Evolutionary conservation across 2,888 invertebrate species (phyloP), one percentile per base, ranked within the genome.

Genomic region (Ametastegia equiseti): DNA sequence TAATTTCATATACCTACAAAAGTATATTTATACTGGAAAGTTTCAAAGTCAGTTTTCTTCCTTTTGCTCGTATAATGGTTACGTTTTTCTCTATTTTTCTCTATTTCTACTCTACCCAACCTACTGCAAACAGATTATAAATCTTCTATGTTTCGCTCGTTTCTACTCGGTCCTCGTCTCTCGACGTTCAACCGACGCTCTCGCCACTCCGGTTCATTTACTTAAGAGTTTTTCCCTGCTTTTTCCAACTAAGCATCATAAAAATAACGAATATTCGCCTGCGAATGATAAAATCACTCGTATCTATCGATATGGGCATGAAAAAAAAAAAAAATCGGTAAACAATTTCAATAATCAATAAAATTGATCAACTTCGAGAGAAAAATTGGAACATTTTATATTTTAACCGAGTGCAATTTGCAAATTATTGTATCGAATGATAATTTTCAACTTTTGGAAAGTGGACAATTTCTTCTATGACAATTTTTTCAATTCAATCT

Each of bases 121-220:
- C 54, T 71, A 45, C 54, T 36, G 75, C 36, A 75, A 75, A 75
- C 78, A 78, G 42, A 78, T 78, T 63, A 45, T 63, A 63, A 78
- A 78, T 78, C 60, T 63, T 60, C 60, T 60, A 50, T 57, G 57
- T 78, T 63, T 78, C 78, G 60, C 60, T 78, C 77, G 77, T 42
- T 63, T 63, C 63, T 11, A 33, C 63, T n/a, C 63, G 33, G 36
- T n/a, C n/a, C 15, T 33, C 30, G 63, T 63, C 75, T 19, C 75
- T 75, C 75, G 54, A 54, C 36, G 30, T 36, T 65, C 65, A 36
- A 33, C 36, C 65, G 15, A 65, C 33, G 23, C 23, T 75, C 78
- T 42, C 63, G 42, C 42, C 78, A 78, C 60, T 78, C 78, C 13
- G 60, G 42, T 23, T 60, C 78, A 54, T 45, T 63, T 78, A 42